Conservation (phyloP, 2,113 vertebrate genomes). For the Channa maculata region DNA sequence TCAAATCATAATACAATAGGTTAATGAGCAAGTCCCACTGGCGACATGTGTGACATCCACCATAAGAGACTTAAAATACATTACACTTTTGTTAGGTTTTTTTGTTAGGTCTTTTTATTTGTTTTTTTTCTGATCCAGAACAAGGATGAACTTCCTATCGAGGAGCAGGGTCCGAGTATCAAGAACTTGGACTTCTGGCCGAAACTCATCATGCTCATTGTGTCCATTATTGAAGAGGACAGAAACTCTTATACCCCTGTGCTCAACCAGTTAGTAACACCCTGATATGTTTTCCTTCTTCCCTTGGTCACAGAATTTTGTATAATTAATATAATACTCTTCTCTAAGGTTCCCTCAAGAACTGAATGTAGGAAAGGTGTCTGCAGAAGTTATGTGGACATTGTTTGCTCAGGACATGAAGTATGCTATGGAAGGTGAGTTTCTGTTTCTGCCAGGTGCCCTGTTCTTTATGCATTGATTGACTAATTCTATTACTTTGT, state of each 20-base stretch:
- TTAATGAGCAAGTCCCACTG: not conserved
- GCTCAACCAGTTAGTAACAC: slow-evolving; percentile 93
- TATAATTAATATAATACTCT: not conserved
- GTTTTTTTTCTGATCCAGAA: slow-evolving; percentile 74
- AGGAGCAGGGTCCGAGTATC: slow-evolving; percentile 96
- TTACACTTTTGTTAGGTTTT: no score
- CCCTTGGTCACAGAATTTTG: not conserved
- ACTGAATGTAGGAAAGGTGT: slow-evolving; percentile 95
- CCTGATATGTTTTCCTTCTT: not conserved
- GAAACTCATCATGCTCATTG: slow-evolving; percentile 97
- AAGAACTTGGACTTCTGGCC: slow-evolving; percentile 99
- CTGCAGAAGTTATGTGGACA: slow-evolving; percentile 97
- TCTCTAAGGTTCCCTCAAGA: slow-evolving; percentile 94
- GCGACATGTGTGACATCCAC: not conserved
- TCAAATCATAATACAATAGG: not conserved
- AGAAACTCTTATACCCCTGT: slow-evolving; percentile 95
- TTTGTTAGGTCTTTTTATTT: no score
- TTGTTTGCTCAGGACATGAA: slow-evolving; percentile 98
- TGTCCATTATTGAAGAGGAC: slow-evolving; percentile 98
- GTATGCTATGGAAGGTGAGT: slow-evolving; percentile 94
- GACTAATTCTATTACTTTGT: no score
- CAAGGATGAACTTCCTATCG: slow-evolving; percentile 90
- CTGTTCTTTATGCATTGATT: no score
- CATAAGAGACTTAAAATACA: no score
- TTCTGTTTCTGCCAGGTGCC: not conserved